Evolutionary conservation across 2,113 vertebrate species (phyloP).

Genomic region (Hippotragus niger): DNA sequence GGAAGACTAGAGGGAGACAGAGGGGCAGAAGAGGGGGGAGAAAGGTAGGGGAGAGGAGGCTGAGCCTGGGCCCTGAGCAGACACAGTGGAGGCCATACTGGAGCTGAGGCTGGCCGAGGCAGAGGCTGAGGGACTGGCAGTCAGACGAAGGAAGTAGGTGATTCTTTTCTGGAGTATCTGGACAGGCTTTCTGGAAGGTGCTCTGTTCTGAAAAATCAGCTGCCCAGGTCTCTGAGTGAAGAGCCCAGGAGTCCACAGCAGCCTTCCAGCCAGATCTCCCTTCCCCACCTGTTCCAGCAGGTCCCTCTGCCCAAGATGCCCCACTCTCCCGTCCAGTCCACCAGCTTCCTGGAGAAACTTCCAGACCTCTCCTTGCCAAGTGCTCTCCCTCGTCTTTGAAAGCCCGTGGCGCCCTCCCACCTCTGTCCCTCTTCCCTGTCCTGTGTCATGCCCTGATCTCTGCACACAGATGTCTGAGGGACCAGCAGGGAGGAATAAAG

Average conservation of each 20-base stretch:
- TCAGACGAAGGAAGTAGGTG: background rate
- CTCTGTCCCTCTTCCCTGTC: background rate
- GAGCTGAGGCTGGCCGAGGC: background rate
- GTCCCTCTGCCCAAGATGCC: background rate
- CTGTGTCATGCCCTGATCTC: background rate
- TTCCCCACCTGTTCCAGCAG: background rate
- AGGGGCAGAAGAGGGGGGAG: background rate
- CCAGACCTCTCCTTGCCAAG: background rate
- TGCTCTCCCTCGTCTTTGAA: background rate
- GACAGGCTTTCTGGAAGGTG: background rate
- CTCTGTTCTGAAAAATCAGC: background rate
- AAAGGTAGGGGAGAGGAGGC: accelerated
- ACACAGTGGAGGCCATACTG: accelerated
- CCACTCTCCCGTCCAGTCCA: background rate
- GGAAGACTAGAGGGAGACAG: accelerated
- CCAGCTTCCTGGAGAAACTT: background rate
- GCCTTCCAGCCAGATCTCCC: background rate
- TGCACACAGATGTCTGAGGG: background rate
- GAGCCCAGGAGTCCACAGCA: background rate
- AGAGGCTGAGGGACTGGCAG: background rate
- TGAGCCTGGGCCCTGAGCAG: background rate
- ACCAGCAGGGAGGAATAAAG: accelerated
- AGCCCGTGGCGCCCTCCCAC: too few relatives aligned
- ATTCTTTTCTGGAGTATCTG: background rate
- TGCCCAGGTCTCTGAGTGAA: background rate